Evolutionary conservation across 2,797 vertebrate species (phyloP).

Genomic region (Platyrinchus mystaceus): DNA sequence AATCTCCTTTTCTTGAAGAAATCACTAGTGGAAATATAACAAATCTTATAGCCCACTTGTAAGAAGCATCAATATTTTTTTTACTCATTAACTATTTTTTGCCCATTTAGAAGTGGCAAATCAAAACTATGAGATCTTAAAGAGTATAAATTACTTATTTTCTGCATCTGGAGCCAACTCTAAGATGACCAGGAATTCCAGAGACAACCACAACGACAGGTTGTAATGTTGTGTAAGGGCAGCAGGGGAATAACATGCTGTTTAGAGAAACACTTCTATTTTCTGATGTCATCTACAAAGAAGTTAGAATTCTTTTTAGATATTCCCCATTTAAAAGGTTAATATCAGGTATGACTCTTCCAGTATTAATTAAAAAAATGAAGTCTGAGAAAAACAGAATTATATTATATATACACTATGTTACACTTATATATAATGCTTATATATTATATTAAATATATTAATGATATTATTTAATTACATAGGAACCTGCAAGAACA

Average conservation of each 20-base stretch:
- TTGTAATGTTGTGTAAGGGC: neutral
- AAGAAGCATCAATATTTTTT: neutral
- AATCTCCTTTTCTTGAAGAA: neutral
- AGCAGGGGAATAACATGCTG: neutral
- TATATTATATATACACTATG: neutral
- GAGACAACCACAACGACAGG: neutral
- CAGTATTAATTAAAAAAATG: neutral
- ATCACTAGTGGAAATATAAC: neutral
- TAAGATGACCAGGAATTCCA: neutral
- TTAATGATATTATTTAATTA: neutral
- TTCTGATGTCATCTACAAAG: neutral
- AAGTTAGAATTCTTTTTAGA: neutral
- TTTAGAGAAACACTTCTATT: neutral
- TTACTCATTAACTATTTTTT: neutral
- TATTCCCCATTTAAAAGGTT: neutral
- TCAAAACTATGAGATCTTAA: neutral
- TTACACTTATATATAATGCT: neutral
- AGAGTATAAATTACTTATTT: neutral
- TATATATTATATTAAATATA: neutral
- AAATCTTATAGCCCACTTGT: neutral
- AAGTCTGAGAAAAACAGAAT: neutral
- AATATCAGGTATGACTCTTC: neutral
- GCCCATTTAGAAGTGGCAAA: neutral
- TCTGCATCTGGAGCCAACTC: neutral
- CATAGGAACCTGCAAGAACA: neutral